Conservation (phyloP, 2,113 vertebrate genomes). For the Platycercus adscitus region DNA sequence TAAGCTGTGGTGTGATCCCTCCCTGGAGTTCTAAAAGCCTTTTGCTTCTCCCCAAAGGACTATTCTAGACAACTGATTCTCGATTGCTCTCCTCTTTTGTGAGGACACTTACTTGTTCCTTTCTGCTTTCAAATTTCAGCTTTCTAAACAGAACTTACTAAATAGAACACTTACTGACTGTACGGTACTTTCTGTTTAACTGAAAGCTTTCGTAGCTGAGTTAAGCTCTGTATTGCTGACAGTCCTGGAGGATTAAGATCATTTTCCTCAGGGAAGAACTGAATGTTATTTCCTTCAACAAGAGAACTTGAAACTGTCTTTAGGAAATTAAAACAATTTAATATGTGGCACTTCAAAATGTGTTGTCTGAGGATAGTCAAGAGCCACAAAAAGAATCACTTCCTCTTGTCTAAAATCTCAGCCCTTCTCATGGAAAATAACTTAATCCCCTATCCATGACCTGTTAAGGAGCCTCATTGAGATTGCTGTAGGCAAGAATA, state of each 20-base stretch:
- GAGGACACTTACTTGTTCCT: not conserved
- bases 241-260: not conserved
- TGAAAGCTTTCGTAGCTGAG: conserved; percentile 23
- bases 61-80: not conserved
- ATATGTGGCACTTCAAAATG: not conserved
- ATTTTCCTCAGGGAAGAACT: not conserved
- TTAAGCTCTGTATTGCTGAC: not conserved
- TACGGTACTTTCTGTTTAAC: not conserved
- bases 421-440: not conserved
- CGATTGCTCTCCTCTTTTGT: not conserved
- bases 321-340: conserved; percentile 28
- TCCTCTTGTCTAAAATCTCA: not conserved
- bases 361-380: not conserved
- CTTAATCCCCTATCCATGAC: not conserved
- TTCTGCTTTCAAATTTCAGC: conserved; percentile 16
- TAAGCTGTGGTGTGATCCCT: not conserved
- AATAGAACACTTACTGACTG: not conserved
- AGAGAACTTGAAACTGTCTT: not conserved
- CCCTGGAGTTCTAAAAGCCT: not conserved
- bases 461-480: not conserved
- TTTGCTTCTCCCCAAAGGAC: not conserved
- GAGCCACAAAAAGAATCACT: not conserved
- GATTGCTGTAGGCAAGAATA: not conserved
- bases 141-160: not conserved
- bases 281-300: not conserved